These are phyloP conservation scores for Yponomeuta malinellus DNA, from an alignment of 2,888 invertebrate genomes.

Conservation along the genomic window DNA sequence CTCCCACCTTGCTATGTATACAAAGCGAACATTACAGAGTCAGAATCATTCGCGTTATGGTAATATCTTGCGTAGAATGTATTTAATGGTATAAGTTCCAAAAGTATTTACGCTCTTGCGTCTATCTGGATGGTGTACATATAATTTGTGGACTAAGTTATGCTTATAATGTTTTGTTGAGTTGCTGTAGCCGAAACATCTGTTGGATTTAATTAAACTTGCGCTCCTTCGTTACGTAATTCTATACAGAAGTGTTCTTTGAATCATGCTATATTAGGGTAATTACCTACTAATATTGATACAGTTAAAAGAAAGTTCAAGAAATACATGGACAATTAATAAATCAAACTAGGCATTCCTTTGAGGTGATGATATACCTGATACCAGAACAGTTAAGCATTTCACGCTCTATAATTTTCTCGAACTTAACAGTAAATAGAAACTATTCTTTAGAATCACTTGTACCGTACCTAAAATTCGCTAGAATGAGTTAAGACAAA, in stretches of 20 bases:
- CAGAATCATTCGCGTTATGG: constrained; percentile 28
- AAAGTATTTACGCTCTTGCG: constrained; percentile 63
- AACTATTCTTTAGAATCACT: too few species aligned
- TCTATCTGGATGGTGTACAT: constrained; percentile 68
- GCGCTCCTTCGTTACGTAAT: constrained; percentile 29
- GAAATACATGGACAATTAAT: not conserved
- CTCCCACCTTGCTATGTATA: not conserved
- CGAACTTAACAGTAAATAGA: too few species aligned
- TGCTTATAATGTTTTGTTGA: constrained; percentile 54
- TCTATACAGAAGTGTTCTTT: constrained; percentile 16
- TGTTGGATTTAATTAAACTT: constrained; percentile 57
- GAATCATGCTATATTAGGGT: not conserved
- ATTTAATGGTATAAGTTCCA: constrained; percentile 64
- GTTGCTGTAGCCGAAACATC: constrained; percentile 50
- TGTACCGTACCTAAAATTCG: too few species aligned
- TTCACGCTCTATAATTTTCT: too few species aligned
- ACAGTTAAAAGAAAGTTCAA: not conserved
- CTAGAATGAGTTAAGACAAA: too few species aligned
- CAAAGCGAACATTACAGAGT: not conserved
- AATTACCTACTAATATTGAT: not conserved
- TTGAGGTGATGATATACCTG: too few species aligned
- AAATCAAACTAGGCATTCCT: not conserved
- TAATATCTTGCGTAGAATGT: constrained; percentile 61
- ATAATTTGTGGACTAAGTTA: constrained; percentile 68
- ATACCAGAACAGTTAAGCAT: too few species aligned